phyloP scores from a whole-genome alignment of 2,888 invertebrate species.

The Linnaemya tessellans region DNA sequence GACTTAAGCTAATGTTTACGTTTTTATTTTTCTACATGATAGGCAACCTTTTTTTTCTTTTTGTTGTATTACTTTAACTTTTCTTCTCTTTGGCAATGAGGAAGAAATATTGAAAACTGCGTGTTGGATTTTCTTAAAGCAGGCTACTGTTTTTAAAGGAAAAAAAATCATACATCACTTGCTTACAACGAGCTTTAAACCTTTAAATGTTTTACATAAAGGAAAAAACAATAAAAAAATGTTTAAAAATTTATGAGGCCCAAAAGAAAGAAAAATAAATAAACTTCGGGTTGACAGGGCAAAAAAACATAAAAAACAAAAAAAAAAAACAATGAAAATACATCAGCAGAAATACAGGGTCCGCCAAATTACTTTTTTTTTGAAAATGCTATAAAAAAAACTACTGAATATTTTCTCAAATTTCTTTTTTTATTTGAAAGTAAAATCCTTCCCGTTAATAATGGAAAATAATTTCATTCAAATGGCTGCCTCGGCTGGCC shows the following conservation, averaged over 20 bases:
- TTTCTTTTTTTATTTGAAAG: too few species aligned
- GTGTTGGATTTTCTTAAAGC: slow-evolving; percentile 37
- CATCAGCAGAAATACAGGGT: background rate
- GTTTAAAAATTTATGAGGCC: background rate
- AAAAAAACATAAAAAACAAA: background rate
- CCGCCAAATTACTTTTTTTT: too few species aligned
- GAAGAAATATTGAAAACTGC: slow-evolving; percentile 28
- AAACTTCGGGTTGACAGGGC: background rate
- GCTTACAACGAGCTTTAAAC: background rate
- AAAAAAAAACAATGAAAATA: background rate
- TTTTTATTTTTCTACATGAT: slow-evolving; percentile 7
- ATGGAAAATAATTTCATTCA: too few species aligned
- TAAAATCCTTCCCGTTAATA: too few species aligned
- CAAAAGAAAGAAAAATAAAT: slow-evolving; percentile 1
- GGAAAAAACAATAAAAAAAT: background rate
- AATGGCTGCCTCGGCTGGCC: too few species aligned
- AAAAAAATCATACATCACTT: slow-evolving; percentile 39
- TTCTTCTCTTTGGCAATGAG: background rate
- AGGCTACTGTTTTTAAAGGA: slow-evolving; percentile 57
- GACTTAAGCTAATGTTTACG: slow-evolving; percentile 12
- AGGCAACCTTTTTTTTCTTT: slow-evolving; percentile 11
- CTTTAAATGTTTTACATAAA: background rate
- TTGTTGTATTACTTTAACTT: background rate
- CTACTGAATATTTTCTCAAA: too few species aligned
- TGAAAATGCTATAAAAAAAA: too few species aligned